Evolutionary conservation across 2,797 vertebrate species (phyloP), one percentile per base, ranked within the genome.

Genomic region (Podarcis lilfordi): DNA sequence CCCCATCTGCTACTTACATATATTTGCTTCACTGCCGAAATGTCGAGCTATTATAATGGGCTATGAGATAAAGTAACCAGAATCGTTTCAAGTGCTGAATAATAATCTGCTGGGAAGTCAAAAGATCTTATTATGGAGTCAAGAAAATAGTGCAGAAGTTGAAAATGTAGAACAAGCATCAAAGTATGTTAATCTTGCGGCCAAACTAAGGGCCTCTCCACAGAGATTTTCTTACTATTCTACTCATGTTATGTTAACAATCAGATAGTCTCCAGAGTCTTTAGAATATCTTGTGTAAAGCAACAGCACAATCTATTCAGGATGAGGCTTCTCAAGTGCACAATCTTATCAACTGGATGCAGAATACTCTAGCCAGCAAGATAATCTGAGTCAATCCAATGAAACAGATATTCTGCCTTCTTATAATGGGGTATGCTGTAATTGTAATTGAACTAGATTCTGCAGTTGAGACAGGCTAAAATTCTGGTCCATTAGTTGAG

Each of bases 361-460:
- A 86, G 64, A 83, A 21, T 37, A 32, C 74, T 92, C 69, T 89
- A 55, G 45, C 32, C 77, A 61, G 68, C n/a, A 85, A 85, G 82
- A 45, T 32, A 89, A 81, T 89, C 89, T 79, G 79, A 74, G 78
- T 75, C 77, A 91, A 90, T 66, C 59, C 0, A 82, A 72, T 25
- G 61, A 88, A 79, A 61, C 29, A 91, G 71, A 78, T 76, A 19
- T 19, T 88, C 84, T 55, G 17, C 72, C 40, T 40, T 9, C 0
- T 55, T 69, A 84, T 25, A 25, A 81, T 25, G 66, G 19, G 5
- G 4, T 74, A 2, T 66, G 82, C 2, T 78, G 2, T 84, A 86
- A 93, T 72, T 81, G 79, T 84, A 86, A 93, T 72, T 83, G 80
- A 91, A 0, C 61, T 27, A 61, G 90, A 84, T 84, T 92, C 89